Conservation (phyloP, 2,888 invertebrate genomes). For the Chymomyza amoena region DNA sequence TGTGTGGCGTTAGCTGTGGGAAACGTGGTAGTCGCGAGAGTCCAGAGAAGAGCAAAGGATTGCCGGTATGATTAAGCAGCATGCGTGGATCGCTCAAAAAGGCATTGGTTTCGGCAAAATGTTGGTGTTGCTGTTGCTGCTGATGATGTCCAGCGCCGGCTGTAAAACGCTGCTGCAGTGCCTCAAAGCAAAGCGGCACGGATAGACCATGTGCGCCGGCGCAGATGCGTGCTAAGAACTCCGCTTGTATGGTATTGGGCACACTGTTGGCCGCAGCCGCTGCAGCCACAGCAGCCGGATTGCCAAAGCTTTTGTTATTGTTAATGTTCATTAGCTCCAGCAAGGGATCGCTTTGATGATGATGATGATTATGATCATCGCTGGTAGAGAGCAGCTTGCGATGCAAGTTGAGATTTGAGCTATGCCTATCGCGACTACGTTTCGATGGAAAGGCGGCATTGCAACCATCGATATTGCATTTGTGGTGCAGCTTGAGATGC, state of each 20-base stretch:
- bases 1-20: constrained; percentile 79
- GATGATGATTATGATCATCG: constrained; percentile 59
- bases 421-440: constrained; percentile 94
- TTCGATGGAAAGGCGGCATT: constrained; percentile 97
- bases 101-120: constrained; percentile 44
- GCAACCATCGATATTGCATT: constrained; percentile 96
- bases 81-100: constrained; percentile 73
- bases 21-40: constrained; percentile 81
- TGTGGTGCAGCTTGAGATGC: constrained; percentile 96
- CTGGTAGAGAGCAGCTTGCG: constrained; percentile 89
- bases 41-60: constrained; percentile 82
- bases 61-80: constrained; percentile 79
- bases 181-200: constrained; percentile 83
- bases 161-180: constrained; percentile 80
- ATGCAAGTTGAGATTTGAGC: constrained; percentile 93
- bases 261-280: constrained; percentile 27
- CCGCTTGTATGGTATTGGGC: constrained; percentile 86
- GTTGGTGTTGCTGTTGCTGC: constrained; percentile 16
- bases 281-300: constrained; percentile 17
- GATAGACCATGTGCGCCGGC: constrained; percentile 82
- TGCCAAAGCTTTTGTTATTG: constrained; percentile 44
- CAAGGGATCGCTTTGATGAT: constrained; percentile 47
- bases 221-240: constrained; percentile 88
- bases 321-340: constrained; percentile 65
- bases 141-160: constrained; percentile 19